phyloP scores from a whole-genome alignment of 2,113 vertebrate species.

The Thamnophis sirtalis region DNA sequence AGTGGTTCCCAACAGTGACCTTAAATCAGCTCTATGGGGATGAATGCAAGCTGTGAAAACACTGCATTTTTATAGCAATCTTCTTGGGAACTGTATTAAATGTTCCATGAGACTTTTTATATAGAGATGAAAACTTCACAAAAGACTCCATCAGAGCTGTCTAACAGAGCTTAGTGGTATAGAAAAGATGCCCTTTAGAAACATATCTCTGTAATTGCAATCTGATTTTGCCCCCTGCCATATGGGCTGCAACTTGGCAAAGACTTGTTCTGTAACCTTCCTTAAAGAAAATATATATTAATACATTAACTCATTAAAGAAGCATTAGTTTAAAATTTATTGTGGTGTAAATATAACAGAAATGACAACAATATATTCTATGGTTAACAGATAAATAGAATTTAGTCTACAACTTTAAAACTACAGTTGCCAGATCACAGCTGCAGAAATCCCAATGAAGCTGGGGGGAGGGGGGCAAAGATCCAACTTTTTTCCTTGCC shows the following conservation, averaged over 20 bases:
- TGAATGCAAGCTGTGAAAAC: not conserved
- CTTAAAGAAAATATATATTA: not conserved
- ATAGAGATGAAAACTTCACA: not conserved
- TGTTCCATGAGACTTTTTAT: not conserved
- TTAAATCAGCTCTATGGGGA: not conserved
- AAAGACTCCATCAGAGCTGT: not conserved
- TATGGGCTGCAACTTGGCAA: not conserved
- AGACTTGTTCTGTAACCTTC: conserved; percentile 3
- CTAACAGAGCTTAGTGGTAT: not conserved
- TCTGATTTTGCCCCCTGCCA: not conserved
- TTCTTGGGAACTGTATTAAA: not conserved
- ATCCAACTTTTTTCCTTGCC: not conserved
- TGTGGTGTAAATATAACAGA: not conserved
- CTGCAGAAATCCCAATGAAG: not conserved
- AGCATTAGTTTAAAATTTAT: too few relatives aligned
- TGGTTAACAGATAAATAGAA: not conserved
- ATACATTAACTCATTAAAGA: not conserved
- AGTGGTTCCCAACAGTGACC: not conserved
- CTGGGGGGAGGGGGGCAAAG: not conserved
- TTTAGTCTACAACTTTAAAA: not conserved
- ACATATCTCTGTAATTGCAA: not conserved
- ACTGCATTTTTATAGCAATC: fast-evolving
- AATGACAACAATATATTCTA: not conserved
- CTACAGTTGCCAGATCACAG: not conserved
- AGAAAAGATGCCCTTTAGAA: conserved; percentile 16